Conservation (phyloP, 2,888 invertebrate genomes). For the Andrena flavipes region DNA sequence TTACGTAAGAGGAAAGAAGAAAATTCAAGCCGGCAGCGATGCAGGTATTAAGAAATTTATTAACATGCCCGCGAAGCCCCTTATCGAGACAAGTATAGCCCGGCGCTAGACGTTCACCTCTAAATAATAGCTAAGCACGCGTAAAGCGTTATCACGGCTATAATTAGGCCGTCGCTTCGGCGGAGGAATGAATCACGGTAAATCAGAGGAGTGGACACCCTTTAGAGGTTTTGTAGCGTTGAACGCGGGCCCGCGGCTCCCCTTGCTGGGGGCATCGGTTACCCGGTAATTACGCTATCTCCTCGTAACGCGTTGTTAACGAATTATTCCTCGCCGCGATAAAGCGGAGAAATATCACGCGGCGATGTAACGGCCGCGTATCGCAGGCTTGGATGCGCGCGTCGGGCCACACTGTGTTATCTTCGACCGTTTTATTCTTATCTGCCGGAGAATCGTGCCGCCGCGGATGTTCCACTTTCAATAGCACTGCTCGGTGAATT, state of each 20-base stretch:
- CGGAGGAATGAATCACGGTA: constrained; percentile 77
- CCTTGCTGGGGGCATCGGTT: constrained; percentile 46
- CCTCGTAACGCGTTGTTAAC: constrained; percentile 78
- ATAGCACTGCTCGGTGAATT: constrained; percentile 49
- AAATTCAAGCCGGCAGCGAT: constrained; percentile 25
- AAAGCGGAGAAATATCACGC: constrained; percentile 72
- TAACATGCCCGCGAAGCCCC: constrained; percentile 43
- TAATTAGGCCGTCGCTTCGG: constrained; percentile 78
- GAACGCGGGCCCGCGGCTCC: constrained; percentile 23
- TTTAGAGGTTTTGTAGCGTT: constrained; percentile 37
- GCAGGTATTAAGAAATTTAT: constrained; percentile 59
- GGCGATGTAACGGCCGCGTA: constrained; percentile 39
- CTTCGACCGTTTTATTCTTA: constrained; percentile 56
- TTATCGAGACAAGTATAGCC: constrained; percentile 67
- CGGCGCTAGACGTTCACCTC: constrained; percentile 68
- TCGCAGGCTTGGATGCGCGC: constrained; percentile 34
- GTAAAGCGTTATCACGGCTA: constrained; percentile 77
- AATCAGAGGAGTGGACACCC: constrained; percentile 66
- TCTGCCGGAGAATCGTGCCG: constrained; percentile 44
- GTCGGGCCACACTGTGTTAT: constrained; percentile 47
- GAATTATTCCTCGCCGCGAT: constrained; percentile 79
- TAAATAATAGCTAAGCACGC: constrained; percentile 75
- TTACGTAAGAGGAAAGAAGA: constrained; percentile 2
- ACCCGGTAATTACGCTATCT: constrained; percentile 80
- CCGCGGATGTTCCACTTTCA: constrained; percentile 61